Base-by-base conservation (phyloP, 2,113 vertebrate genomes). In the Cephalopterus ornatus region DNA sequence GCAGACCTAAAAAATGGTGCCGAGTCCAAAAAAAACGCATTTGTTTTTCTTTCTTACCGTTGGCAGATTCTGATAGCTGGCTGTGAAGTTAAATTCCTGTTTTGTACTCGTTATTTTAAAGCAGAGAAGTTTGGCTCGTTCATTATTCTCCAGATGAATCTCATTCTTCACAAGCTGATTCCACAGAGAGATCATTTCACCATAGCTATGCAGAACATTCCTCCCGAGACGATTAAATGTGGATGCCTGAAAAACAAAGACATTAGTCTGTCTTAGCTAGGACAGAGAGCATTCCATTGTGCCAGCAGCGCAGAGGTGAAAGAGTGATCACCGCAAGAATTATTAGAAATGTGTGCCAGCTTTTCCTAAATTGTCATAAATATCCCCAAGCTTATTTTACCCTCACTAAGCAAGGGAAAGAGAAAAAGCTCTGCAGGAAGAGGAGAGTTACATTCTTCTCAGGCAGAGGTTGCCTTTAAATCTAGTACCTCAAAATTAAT, bases 111-210 rank as follows among this genome's bases (percentile, higher is more conserved):
- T 97, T 85, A 98, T 92, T 82, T 92, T 97, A 94, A 99, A 97
- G 66, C 93, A 97, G 79, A 99, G 85, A 85, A 96, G 89, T 95
- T 98, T 98, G 74, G 63, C 91, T 82, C 14, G 75, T 58, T 97
- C 97, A 4, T 97, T 98, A 39, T 95, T 97, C 94, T 99, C 98
- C 52, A 98, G 35, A 46, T 94, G 98, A 76, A 99, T 63, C 58
- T 99, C 97, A 30, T 97, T 98, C 80, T 97, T 97, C 66, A 98
- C 50, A 7, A 97, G 77, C 14, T 95, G 95, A 68, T 97, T 98
- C 99, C 99, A 99, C 82, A 97, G 62, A 7, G 98, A 98, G 85
- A 95, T 81, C 13, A 99, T 72, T 93, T 98, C 98, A 87, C 94
- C 97, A 2, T 97, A 98, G 73, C 98, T 98, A 52, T 96, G 98